Evolutionary conservation across 2,888 invertebrate species (phyloP).

Genomic region (Pyrrhia umbra): DNA sequence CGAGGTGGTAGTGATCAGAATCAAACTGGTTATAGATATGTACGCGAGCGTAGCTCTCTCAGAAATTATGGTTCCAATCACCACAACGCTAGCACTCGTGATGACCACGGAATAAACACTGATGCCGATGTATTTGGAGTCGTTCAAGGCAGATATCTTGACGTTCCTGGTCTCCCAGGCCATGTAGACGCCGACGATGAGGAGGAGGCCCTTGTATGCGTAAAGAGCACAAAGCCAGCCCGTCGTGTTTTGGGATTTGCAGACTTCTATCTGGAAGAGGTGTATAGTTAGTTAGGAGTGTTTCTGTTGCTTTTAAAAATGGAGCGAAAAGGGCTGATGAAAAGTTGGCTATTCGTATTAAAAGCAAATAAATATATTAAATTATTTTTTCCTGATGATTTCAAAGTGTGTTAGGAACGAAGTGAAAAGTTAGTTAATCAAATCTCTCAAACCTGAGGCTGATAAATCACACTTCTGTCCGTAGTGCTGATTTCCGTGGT

Average conservation of each 20-base stretch:
- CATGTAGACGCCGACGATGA: constrained; percentile 98
- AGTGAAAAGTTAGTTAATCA: not conserved
- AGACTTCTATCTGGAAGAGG: constrained; percentile 94
- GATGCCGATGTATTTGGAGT: constrained; percentile 98
- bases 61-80: constrained; percentile 96
- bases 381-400: no score
- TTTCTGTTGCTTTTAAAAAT: not conserved
- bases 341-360: no score
- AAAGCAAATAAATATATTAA: no score
- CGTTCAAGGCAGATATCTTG: constrained; percentile 97
- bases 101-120: constrained; percentile 98
- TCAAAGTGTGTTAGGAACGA: no score
- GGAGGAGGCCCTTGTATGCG: constrained; percentile 96
- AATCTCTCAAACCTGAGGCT: constrained; percentile 92
- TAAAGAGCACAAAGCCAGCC: constrained; percentile 97
- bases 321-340: not conserved
- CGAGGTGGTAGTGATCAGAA: constrained; percentile 96
- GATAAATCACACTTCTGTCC: constrained; percentile 95
- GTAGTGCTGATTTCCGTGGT: constrained; percentile 94
- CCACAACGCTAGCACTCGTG: constrained; percentile 96
- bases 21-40: constrained; percentile 95
- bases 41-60: constrained; percentile 95
- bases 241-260: constrained; percentile 95
- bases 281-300: not conserved
- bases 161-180: constrained; percentile 98